phyloP scores from a whole-genome alignment of 2,113 vertebrate species.

The Apeltes quadracus region DNA sequence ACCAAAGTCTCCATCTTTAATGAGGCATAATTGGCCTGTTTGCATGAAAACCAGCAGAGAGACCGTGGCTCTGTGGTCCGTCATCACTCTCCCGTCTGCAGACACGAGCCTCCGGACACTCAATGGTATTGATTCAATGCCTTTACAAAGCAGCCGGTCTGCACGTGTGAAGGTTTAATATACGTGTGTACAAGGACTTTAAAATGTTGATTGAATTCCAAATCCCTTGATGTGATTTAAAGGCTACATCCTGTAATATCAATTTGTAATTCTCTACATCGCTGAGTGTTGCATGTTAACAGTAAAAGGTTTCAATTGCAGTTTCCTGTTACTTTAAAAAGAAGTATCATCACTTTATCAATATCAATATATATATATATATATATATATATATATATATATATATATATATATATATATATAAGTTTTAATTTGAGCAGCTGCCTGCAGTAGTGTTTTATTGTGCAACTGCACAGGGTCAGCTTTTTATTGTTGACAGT shows the following conservation, averaged over 20 bases:
- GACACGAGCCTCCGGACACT: constrained; percentile 40
- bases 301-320: not conserved
- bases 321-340: not conserved
- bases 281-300: constrained; percentile 13
- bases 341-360: not conserved
- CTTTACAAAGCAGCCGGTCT: constrained; percentile 37
- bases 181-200: constrained; percentile 48
- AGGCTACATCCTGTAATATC: constrained; percentile 19
- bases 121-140: constrained; percentile 56
- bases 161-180: constrained; percentile 52
- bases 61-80: constrained; percentile 21
- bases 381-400: not conserved
- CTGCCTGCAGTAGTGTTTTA: constrained; percentile 13
- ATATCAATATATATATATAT: not conserved
- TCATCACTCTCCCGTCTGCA: constrained; percentile 39
- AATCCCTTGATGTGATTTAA: constrained; percentile 34
- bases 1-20: constrained; percentile 17
- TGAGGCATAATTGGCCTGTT: constrained; percentile 26
- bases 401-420: too few species aligned
- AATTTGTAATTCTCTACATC: constrained; percentile 28
- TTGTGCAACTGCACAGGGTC: constrained; percentile 14
- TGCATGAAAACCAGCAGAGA: constrained; percentile 19
- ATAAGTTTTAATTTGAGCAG: constrained; percentile 17
- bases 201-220: constrained; percentile 46
- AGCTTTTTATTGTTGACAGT: not conserved